Base-by-base conservation (phyloP, 1,140 invertebrate genomes). In the Potamilus streckersoni region DNA sequence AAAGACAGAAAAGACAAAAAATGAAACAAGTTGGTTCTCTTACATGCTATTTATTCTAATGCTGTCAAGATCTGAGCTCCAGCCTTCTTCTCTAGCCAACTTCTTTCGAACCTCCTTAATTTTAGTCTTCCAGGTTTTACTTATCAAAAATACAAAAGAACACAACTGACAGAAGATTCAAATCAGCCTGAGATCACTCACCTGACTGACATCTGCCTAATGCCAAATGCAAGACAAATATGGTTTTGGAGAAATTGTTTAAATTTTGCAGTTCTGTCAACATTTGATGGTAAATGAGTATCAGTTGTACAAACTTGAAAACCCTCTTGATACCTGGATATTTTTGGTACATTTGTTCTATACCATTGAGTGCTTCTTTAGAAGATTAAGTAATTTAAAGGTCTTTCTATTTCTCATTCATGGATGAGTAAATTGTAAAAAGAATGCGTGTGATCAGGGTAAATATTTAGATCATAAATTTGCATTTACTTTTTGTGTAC, bases 11-110 rank as follows among this genome's bases (percentile, higher is more conserved):
- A 23, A 23, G 23, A 23, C 23, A 23, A 23, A 23, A 23, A 23
- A 23, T 23, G 23, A 23, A 23, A 23, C 23, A 23, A 23, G 23
- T 23, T 20, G 3, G 14, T 38, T 56, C 69, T 82, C 87, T 84
- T 76, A 87, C 87, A 89, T 64, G 87, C 87, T n/a, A 89, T 79
- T 79, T 90, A 88, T 83, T 89, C 89, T 14, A 90, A 76, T 19
- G 87, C 85, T 58, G 85, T 86, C 71, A 96, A 92, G n/a, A 90
- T 88, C 93, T 98, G 94, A 81, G 94, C 92, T 69, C 62, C 76
- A 73, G 78, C 79, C 60, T 88, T 83, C 69, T 88, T 85, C 66
- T 83, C 79, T 15, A n/a, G 20, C 62, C 80, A 90, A 84, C 69
- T 87, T 89, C n/a, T 79, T 79, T 72, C 84, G 71, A 16, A 89